Percentiles rank a stretch among this genome's conserved stretches.
phyloP scores from a whole-genome alignment of 2,113 vertebrate species.

The Neodon shergylaensis region DNA sequence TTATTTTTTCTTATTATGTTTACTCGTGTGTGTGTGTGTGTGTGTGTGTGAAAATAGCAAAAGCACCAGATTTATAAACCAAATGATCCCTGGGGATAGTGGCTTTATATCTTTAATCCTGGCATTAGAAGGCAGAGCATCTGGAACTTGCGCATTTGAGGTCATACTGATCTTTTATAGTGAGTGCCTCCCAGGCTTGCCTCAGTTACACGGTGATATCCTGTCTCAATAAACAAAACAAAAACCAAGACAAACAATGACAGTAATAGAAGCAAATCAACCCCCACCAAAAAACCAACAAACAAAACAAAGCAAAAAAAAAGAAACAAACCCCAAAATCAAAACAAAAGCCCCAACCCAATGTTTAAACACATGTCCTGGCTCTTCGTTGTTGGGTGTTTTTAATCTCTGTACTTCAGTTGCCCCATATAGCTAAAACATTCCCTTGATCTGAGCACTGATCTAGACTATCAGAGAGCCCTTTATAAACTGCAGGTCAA shows the following conservation, averaged over 20 bases:
- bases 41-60: conserved; percentile 2
- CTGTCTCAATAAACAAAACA: neutral
- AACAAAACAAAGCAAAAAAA: neutral
- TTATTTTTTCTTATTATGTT: neutral
- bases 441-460: neutral
- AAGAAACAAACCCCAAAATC: no score
- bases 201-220: neutral
- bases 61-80: neutral
- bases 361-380: neutral
- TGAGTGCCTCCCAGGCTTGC: no score
- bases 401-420: neutral
- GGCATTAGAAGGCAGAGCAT: neutral
- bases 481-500: conserved; percentile 18
- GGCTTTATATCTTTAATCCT: neutral
- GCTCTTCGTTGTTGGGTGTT: neutral
- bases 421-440: neutral
- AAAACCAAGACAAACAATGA: neutral
- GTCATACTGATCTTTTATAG: neutral
- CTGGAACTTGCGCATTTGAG: neutral
- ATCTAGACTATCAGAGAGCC: neutral
- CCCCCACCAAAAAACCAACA: neutral
- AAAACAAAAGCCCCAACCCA: neutral
- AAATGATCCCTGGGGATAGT: neutral
- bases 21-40: neutral
- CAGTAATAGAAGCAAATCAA: neutral